A percentile compares a stretch with the other conserved stretches of the same genome.
Evolutionary conservation across 2,113 vertebrate genomes (phyloP).

Genomic region (Elachura formosa): DNA sequence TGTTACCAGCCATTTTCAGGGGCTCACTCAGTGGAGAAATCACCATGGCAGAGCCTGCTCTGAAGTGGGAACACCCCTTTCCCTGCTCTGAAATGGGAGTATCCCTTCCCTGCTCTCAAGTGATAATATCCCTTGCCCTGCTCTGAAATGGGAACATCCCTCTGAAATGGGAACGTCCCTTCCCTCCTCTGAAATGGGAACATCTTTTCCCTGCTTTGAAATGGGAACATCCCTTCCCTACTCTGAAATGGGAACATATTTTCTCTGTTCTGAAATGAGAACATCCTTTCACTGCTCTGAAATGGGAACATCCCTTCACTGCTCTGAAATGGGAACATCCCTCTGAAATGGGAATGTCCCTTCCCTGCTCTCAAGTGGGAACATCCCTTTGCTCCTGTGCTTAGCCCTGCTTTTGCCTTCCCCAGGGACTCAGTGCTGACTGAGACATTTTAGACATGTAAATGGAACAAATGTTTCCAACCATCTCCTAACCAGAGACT

Average conservation of each 20-base stretch:
- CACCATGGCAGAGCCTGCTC: neutral
- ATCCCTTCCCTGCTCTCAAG: neutral
- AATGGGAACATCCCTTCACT: neutral
- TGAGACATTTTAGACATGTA: neutral
- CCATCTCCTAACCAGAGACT: neutral
- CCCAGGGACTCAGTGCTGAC: neutral
- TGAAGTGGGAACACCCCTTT: neutral
- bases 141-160: neutral
- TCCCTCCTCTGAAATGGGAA: neutral
- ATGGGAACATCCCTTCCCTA: neutral
- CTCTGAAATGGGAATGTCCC: neutral
- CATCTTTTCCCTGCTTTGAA: neutral
- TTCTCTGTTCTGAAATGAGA: neutral
- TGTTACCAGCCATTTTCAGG: neutral
- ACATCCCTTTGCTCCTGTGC: neutral
- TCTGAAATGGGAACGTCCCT: neutral
- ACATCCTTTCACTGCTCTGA: neutral
- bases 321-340: neutral
- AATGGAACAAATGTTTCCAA: neutral
- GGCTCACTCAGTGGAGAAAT: neutral
- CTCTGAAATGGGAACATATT: neutral
- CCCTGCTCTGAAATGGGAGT: neutral
- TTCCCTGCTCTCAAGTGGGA: neutral
- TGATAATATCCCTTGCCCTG: neutral
- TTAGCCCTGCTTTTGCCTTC: neutral